These are phyloP conservation scores for Pantala flavescens DNA, from an alignment of 1,140 invertebrate species.

Conservation along the genomic window DNA sequence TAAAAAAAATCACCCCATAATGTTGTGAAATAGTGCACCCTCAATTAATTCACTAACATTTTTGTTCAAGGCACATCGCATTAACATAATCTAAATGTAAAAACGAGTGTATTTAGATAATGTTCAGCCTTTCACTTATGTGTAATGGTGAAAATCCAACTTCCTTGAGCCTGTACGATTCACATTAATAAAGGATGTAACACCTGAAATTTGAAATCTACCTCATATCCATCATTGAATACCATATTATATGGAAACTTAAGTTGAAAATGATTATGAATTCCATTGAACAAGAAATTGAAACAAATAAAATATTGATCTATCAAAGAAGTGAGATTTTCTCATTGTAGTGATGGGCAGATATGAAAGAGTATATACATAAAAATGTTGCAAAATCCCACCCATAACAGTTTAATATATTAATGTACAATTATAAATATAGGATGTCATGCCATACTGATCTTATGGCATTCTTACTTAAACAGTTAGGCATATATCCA, in stretches of 20 bases:
- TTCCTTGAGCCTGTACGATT: background rate
- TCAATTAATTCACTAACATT: background rate
- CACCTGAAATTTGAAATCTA: background rate
- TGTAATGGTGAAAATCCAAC: background rate
- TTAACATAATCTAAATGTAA: background rate
- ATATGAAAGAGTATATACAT: background rate
- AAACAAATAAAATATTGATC: no score
- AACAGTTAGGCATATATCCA: background rate
- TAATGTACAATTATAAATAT: conserved; percentile 11
- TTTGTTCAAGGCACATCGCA: background rate
- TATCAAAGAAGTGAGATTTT: no score
- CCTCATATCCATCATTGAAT: background rate
- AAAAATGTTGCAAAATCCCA: conserved; percentile 5
- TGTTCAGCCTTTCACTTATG: background rate
- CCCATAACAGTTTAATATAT: conserved; percentile 3
- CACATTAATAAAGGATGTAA: no score
- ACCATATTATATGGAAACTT: background rate
- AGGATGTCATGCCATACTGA: background rate
- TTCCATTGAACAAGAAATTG: no score
- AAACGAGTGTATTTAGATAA: background rate
- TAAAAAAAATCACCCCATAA: no score
- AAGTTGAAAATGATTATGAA: background rate
- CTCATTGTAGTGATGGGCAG: no score
- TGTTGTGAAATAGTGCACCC: no score
- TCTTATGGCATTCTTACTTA: background rate